phyloP scores from a whole-genome alignment of 1,140 invertebrate genomes.

The Spodoptera litura region DNA sequence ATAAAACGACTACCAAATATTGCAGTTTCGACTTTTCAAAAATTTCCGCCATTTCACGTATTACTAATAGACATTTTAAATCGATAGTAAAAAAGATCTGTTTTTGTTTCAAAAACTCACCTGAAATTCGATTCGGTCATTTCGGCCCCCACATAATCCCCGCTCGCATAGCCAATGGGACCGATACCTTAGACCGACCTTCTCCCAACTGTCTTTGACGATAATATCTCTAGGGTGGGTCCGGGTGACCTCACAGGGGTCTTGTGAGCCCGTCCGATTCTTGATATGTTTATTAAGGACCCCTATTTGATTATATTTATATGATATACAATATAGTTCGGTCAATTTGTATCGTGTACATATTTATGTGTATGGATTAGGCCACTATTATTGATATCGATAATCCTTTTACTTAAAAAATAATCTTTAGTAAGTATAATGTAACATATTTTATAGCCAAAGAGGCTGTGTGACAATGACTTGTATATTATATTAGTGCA shows the following conservation, averaged over 20 bases:
- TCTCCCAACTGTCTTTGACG: slow-evolving; percentile 45
- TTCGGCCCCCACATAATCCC: not conserved
- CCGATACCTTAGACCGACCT: slow-evolving; percentile 20
- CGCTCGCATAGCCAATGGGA: slow-evolving; percentile 1
- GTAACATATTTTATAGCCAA: no score
- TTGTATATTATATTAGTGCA: no score
- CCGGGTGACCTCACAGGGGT: slow-evolving; percentile 37
- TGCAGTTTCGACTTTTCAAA: no score
- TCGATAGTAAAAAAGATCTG: no score
- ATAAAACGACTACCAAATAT: no score
- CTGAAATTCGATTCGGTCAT: not conserved
- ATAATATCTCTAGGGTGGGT: slow-evolving; percentile 48
- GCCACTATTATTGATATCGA: no score
- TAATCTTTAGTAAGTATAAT: no score
- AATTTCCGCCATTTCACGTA: no score
- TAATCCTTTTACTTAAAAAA: no score
- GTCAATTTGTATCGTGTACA: slow-evolving; percentile 12
- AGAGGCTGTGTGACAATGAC: no score
- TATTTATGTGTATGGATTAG: not conserved
- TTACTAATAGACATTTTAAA: no score
- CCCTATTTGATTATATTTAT: slow-evolving; percentile 60
- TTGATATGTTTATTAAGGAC: slow-evolving; percentile 66
- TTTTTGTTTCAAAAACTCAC: no score
- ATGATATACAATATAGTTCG: slow-evolving; percentile 40
- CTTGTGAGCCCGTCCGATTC: slow-evolving; percentile 51